Conservation (phyloP, 2,797 vertebrate genomes). For the Falco rusticolus region DNA sequence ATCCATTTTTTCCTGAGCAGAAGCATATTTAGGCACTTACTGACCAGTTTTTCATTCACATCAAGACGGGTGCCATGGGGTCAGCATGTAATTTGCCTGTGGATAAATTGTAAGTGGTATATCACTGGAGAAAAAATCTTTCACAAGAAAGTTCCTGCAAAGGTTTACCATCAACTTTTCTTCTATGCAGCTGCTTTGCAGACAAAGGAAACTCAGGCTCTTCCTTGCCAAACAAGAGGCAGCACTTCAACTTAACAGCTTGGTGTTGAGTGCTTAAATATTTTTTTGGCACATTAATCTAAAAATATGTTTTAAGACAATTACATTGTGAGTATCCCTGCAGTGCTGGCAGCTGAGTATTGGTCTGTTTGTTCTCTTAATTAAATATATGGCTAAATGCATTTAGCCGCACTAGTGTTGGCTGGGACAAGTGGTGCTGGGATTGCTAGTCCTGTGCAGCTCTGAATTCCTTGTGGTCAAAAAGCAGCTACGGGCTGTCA, state of each 20-base stretch:
- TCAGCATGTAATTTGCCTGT: neutral
- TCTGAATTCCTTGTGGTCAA: neutral
- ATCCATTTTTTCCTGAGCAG: neutral
- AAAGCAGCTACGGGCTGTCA: neutral
- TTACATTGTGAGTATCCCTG: neutral
- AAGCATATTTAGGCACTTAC: neutral
- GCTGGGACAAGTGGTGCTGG: neutral
- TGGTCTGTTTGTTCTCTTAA: neutral
- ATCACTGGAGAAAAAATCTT: neutral
- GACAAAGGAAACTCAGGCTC: neutral
- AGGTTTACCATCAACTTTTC: neutral
- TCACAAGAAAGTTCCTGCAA: neutral
- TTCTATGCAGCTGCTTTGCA: neutral
- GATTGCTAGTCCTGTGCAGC: neutral
- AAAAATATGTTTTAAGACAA: neutral
- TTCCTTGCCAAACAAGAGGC: neutral
- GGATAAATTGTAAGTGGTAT: neutral
- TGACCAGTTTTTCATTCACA: neutral
- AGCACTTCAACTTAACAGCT: neutral
- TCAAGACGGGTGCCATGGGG: neutral
- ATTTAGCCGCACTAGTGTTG: neutral
- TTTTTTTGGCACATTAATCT: neutral
- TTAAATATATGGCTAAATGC: neutral
- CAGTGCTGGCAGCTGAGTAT: neutral
- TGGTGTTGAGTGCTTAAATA: neutral